These are phyloP conservation scores for Platycercus adscitus DNA, from an alignment of 2,113 vertebrate genomes.

Conservation along the genomic window DNA sequence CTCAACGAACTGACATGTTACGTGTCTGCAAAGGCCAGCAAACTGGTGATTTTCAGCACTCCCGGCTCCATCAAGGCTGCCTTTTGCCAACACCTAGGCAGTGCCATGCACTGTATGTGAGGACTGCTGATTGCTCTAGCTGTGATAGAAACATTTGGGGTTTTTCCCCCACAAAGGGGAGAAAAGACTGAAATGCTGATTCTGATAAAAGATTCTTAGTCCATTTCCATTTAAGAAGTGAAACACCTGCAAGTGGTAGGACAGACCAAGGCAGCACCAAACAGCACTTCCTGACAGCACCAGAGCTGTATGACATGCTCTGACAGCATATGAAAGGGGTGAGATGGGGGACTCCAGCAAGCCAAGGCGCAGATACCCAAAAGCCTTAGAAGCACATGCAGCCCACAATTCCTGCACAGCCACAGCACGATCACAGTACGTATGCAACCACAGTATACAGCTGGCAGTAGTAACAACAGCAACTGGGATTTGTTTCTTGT, in stretches of 20 bases:
- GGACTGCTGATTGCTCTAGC: constrained; percentile 10
- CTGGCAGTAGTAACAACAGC: not conserved
- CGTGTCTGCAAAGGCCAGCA: not conserved
- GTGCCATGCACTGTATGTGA: rapidly evolving
- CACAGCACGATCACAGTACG: not conserved
- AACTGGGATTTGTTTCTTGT: not conserved
- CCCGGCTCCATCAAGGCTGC: not conserved
- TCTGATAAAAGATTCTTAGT: not conserved
- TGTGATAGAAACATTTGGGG: not conserved
- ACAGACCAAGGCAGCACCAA: not conserved
- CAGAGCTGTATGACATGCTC: not conserved
- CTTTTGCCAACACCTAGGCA: not conserved
- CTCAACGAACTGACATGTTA: rapidly evolving
- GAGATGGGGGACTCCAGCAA: not conserved
- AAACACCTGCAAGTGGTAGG: not conserved
- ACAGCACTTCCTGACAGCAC: not conserved
- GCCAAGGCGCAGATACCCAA: rapidly evolving
- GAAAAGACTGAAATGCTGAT: not conserved
- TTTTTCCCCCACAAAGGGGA: not conserved
- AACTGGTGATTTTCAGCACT: not conserved
- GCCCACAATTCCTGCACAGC: not conserved
- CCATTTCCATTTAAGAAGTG: not conserved
- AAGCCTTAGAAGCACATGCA: not conserved
- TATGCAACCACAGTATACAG: not conserved
- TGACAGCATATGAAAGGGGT: rapidly evolving